Conservation (phyloP, 1,140 invertebrate species). For the Drosophila varians region DNA sequence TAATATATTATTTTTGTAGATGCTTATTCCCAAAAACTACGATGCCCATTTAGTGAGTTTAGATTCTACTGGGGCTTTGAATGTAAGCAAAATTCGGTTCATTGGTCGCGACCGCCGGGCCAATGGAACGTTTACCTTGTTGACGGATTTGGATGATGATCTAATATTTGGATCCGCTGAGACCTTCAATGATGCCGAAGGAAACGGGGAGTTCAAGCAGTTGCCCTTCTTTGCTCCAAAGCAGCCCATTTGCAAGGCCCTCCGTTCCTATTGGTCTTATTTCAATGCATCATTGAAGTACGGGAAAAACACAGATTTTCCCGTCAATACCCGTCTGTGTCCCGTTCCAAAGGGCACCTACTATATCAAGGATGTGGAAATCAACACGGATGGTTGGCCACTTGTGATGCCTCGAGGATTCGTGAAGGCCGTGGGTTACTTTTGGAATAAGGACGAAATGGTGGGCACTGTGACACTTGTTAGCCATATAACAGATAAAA, state of each 20-base stretch:
- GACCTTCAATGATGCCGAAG: conserved; percentile 12
- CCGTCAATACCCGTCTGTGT: conserved; percentile 16
- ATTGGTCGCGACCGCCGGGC: conserved; percentile 17
- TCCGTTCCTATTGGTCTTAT: conserved; percentile 12
- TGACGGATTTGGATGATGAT: conserved; percentile 8
- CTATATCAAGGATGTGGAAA: conserved; percentile 21
- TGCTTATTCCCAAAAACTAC: too few species aligned
- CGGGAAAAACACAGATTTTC: conserved; percentile 25
- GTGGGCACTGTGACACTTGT: too few species aligned
- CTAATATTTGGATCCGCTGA: conserved; percentile 9
- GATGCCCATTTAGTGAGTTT: neutral
- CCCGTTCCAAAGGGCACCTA: conserved; percentile 31
- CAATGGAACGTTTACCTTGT: conserved; percentile 31
- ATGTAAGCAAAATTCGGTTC: neutral
- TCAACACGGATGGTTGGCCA: conserved; percentile 33
- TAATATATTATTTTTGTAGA: too few species aligned
- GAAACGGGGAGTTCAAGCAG: conserved; percentile 26
- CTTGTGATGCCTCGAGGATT: conserved; percentile 14
- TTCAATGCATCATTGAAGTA: neutral
- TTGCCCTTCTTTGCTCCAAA: conserved; percentile 9
- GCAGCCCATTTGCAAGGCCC: conserved; percentile 10
- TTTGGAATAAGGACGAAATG: too few species aligned
- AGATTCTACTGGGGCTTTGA: too few species aligned
- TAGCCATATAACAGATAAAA: too few species aligned
- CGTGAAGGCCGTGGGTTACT: too few species aligned